Evolutionary conservation across 2,797 vertebrate genomes (phyloP).

Genomic region (Coilia nasus): DNA sequence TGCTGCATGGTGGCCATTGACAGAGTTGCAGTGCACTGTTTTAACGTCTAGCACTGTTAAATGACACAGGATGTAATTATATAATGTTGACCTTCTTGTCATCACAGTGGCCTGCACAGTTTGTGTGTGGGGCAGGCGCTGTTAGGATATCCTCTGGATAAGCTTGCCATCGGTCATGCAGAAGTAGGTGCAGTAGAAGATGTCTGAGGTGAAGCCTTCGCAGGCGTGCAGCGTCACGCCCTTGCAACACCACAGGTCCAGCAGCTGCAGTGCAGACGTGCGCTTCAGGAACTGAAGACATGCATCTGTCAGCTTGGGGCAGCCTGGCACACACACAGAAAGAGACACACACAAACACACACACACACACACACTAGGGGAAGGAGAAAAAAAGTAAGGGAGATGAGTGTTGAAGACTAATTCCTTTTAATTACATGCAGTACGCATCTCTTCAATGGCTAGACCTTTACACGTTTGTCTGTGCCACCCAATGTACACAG

Average conservation of each 20-base stretch:
- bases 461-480: too few relatives aligned
- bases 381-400: not conserved
- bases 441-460: too few relatives aligned
- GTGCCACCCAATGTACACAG: too few relatives aligned
- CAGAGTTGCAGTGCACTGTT: too few relatives aligned
- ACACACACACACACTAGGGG: not conserved
- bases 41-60: too few relatives aligned
- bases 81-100: too few relatives aligned
- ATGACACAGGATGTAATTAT: too few relatives aligned
- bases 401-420: too few relatives aligned
- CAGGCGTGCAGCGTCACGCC: slow-evolving; percentile 88
- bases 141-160: slow-evolving; percentile 87
- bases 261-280: slow-evolving; percentile 85
- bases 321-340: slow-evolving; percentile 80
- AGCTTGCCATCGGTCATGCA: slow-evolving; percentile 97
- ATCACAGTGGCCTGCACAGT: too few relatives aligned
- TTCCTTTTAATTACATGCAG: too few relatives aligned
- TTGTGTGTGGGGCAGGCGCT: not conserved
- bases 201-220: slow-evolving; percentile 94
- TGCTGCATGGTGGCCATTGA: too few relatives aligned
- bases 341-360: not conserved
- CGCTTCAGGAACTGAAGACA: slow-evolving; percentile 90
- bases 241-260: slow-evolving; percentile 92
- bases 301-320: slow-evolving; percentile 90
- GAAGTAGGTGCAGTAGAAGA: slow-evolving; percentile 90